Conservation (phyloP, 2,797 vertebrate genomes). For the Pipistrellus pipistrellus region DNA sequence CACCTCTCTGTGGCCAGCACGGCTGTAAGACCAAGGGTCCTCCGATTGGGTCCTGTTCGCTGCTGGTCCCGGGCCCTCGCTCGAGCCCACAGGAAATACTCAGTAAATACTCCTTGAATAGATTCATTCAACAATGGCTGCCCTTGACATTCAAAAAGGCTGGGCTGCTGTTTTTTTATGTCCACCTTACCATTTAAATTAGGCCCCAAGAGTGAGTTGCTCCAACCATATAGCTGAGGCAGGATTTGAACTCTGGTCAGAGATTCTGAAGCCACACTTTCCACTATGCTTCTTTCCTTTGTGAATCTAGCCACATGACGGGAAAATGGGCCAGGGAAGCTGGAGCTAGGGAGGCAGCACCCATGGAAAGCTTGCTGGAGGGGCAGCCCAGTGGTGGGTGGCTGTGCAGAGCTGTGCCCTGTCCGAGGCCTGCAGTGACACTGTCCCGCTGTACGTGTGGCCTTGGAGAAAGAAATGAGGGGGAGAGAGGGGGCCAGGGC, state of each 20-base stretch:
- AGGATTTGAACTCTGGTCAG: background rate
- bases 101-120: background rate
- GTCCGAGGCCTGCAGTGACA: background rate
- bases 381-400: rapidly evolving
- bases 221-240: background rate
- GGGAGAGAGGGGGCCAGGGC: background rate
- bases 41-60: background rate
- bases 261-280: background rate
- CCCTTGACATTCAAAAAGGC: background rate
- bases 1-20: background rate
- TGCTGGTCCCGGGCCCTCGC: background rate
- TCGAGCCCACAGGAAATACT: rapidly evolving
- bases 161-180: background rate
- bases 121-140: rapidly evolving
- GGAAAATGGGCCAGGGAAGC: background rate
- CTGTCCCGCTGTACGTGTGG: background rate
- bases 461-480: background rate
- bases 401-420: background rate
- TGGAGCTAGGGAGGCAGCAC: background rate
- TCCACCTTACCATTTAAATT: background rate
- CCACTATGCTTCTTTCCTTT: rapidly evolving
- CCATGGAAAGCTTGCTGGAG: rapidly evolving
- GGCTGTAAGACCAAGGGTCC: background rate
- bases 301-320: background rate
- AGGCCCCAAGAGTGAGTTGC: background rate